phyloP scores from a whole-genome alignment of 2,113 vertebrate species.

The Stegostoma tigrinum region DNA sequence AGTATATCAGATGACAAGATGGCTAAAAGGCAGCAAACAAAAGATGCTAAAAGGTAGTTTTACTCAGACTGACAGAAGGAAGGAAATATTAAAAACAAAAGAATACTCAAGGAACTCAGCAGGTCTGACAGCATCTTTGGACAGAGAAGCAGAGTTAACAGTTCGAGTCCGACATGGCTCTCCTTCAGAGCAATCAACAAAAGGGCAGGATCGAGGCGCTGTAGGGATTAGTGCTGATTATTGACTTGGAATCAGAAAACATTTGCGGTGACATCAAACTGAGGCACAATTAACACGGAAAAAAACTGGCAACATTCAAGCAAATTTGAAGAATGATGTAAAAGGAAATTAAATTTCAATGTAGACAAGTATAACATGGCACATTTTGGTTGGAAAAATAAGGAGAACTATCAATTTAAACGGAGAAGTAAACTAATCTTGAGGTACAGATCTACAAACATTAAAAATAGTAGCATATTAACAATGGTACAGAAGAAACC shows the following conservation, averaged over 20 bases:
- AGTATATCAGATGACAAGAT: neutral
- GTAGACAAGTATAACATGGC: neutral
- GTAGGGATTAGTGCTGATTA: neutral
- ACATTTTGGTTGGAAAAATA: neutral
- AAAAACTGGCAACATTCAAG: neutral
- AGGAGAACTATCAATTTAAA: neutral
- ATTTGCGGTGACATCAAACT: neutral
- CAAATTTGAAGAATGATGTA: neutral
- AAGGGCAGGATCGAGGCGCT: neutral
- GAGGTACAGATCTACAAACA: neutral
- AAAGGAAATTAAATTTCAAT: neutral
- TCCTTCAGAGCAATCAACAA: neutral
- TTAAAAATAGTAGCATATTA: neutral
- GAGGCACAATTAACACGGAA: neutral
- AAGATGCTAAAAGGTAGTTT: neutral
- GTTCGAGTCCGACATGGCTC: too few species aligned
- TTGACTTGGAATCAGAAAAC: neutral
- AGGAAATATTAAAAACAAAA: too few species aligned
- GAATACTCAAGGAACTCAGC: too few species aligned
- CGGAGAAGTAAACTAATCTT: neutral
- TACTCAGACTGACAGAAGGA: neutral
- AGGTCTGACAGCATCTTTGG: too few species aligned
- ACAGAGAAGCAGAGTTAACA: too few species aligned
- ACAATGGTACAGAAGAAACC: neutral
- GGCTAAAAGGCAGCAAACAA: neutral